phyloP scores from a whole-genome alignment of 2,888 invertebrate species.

The Athripsodes cinereus region DNA sequence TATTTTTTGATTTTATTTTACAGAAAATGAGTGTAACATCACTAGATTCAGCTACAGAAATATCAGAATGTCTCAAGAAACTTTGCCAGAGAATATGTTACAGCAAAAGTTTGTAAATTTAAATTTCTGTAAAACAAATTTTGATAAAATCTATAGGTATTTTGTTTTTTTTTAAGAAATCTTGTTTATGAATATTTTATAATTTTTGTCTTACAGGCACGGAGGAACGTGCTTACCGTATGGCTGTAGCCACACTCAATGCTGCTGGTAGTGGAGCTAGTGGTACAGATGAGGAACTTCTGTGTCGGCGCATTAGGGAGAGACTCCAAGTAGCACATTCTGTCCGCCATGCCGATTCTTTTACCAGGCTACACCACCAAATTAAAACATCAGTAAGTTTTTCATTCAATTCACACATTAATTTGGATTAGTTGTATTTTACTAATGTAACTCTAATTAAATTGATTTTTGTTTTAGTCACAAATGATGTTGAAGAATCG shows the following conservation, averaged over 20 bases:
- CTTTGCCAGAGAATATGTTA: conserved; percentile 23
- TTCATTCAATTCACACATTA: background rate
- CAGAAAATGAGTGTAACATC: conserved; percentile 6
- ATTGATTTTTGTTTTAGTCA: background rate
- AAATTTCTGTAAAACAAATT: background rate
- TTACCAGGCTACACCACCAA: conserved; percentile 44
- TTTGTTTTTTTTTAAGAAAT: background rate
- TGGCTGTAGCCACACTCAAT: conserved; percentile 17
- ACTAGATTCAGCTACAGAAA: conserved; percentile 9
- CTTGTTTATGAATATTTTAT: background rate
- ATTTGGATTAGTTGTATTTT: background rate
- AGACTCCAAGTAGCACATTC: conserved; percentile 35
- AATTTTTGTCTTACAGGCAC: conserved; percentile 9
- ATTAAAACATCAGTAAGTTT: conserved; percentile 42
- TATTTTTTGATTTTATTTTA: background rate
- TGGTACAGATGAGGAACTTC: conserved; percentile 38
- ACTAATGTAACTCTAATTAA: background rate
- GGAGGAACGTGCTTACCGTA: conserved; percentile 19
- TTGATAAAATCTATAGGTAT: background rate
- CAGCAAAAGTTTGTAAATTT: conserved; percentile 16
- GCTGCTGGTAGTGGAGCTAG: conserved; percentile 32
- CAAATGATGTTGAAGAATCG: conserved; percentile 57
- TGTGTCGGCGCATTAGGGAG: conserved; percentile 43
- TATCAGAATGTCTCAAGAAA: conserved; percentile 23
- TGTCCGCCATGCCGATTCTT: conserved; percentile 42